These are phyloP conservation scores for Melanostigma gelatinosum DNA, from an alignment of 2,113 vertebrate genomes.

Conservation along the genomic window DNA sequence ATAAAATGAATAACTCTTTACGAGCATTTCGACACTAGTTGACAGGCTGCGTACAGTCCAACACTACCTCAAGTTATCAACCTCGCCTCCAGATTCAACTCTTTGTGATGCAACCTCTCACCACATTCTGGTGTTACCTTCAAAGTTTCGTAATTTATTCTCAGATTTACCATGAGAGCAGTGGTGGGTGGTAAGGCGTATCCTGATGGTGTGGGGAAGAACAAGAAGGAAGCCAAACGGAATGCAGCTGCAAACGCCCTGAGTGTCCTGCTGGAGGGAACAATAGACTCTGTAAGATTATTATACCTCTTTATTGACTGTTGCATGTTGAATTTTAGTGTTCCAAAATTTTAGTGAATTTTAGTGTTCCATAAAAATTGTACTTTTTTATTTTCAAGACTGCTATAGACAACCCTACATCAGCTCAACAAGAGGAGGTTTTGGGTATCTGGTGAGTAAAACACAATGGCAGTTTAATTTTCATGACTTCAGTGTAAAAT, in stretches of 20 bases:
- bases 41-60: neutral
- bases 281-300: neutral
- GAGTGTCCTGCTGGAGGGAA: neutral
- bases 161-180: constrained; percentile 72
- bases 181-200: constrained; percentile 47
- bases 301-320: neutral
- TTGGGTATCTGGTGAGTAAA: constrained; percentile 48
- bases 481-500: neutral
- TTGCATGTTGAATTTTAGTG: neutral
- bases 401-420: constrained; percentile 4
- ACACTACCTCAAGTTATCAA: neutral
- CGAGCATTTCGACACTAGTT: neutral
- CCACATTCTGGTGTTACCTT: too few relatives aligned
- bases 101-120: neutral
- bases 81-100: neutral
- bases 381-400: constrained; percentile 37
- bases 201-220: constrained; percentile 9
- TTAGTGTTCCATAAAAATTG: neutral
- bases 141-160: neutral
- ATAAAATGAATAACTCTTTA: neutral
- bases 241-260: constrained; percentile 3
- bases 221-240: neutral
- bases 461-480: neutral
- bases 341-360: neutral
- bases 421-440: neutral